Percentiles rank a stretch among this genome's conserved stretches.
Conservation (phyloP, 2,797 vertebrate genomes). For the Pangasius mekongensis region DNA sequence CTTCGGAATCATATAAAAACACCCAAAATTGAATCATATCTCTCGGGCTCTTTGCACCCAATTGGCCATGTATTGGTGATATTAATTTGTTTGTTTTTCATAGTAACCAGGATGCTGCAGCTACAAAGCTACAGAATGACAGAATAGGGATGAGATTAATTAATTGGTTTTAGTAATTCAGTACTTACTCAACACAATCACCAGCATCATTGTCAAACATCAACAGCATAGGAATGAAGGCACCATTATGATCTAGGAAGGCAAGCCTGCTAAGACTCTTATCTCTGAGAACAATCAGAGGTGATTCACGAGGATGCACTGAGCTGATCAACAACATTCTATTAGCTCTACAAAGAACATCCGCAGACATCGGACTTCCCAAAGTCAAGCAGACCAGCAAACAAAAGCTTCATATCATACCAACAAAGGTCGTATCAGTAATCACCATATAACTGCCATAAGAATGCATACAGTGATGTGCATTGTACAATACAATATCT, state of each 20-base stretch:
- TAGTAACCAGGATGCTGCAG: neutral
- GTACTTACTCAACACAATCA: neutral
- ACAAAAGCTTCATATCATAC: neutral
- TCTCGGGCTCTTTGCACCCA: neutral
- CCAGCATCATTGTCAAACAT: neutral
- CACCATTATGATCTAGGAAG: neutral
- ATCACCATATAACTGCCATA: neutral
- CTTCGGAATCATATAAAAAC: neutral
- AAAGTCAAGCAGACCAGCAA: neutral
- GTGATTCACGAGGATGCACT: constrained; percentile 37
- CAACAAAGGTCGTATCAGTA: neutral
- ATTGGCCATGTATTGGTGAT: neutral
- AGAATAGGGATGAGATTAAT: neutral
- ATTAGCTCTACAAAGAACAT: constrained; percentile 25
- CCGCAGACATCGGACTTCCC: neutral
- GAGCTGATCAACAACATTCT: constrained; percentile 41
- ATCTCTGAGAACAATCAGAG: constrained; percentile 34
- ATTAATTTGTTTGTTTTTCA: neutral
- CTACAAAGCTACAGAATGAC: neutral
- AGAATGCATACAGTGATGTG: neutral
- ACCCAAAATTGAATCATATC: neutral
- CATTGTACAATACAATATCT: neutral
- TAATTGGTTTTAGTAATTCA: too few species aligned
- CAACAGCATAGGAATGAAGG: neutral
- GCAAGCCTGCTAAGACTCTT: constrained; percentile 39